Base-by-base conservation (phyloP, 1,140 invertebrate species). In the Apis dorsata region DNA sequence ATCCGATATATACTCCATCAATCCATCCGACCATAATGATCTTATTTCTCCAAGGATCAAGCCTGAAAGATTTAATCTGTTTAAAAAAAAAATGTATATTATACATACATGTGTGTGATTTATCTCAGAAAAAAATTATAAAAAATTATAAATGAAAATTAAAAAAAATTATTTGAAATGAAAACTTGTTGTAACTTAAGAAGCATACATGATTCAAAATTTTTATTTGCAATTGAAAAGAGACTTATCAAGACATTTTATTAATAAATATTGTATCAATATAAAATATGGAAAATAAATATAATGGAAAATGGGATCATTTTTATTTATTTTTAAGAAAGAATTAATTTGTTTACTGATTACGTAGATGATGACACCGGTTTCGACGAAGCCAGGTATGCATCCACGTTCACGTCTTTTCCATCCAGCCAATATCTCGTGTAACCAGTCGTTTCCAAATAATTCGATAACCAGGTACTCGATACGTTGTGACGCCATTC, bases 1-100 rank as follows among this genome's bases (percentile, higher is more conserved):
- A 94, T 99, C 98, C 70, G 96, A 96, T 55, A 98, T 94, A 90
- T 99, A 99, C 66, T 98, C 97, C 55, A 97, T 92, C n/a, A 99
- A 90, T 0, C 98, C 98, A 81, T 97, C 97, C 0, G 96, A 95
- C 96, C 98, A 99, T 21, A 99, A 93, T 49, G 98, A 94, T 90
- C 97, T 96, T 65, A 98, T 96, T 94, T 99, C 98, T 13, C 96
- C 96, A 95, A 97, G 98, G 66, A 99, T 96, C 86, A 99, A 95
- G 94, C 98, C 98, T 98, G 90, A 34, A 13, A 93, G 72, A 13
- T 66, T 24, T 59, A 66, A 44, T 34, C 28, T 28, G 10, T 3
- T 57, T 34, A 44, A 44, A 72, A 53, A 53, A 53, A 53, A 53
- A 53, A 13, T 53, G 0, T 44, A 44, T 44, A 4, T 34, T 34